Conservation (phyloP, 2,888 invertebrate species). For the Lycaena phlaeas region DNA sequence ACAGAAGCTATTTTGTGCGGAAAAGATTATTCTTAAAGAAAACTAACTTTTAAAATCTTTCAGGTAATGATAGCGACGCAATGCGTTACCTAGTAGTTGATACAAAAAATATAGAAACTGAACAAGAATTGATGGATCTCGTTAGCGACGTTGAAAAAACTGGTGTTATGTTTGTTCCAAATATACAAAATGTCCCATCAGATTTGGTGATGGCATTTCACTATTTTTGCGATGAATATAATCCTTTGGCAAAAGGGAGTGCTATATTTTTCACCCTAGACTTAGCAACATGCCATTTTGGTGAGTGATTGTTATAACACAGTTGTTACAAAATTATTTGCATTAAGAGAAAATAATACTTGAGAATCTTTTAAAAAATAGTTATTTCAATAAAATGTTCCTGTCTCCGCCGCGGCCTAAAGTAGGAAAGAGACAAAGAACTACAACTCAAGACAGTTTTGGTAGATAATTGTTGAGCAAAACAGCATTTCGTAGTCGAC, state of each 20-base stretch:
- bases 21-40: no score
- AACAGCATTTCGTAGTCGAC: no score
- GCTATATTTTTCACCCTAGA: constrained; percentile 63
- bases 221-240: constrained; percentile 64
- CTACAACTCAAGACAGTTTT: no score
- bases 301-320: constrained; percentile 26
- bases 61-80: constrained; percentile 42
- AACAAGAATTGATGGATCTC: constrained; percentile 42
- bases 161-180: constrained; percentile 53
- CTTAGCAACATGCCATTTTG: constrained; percentile 39
- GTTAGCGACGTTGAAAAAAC: constrained; percentile 35
- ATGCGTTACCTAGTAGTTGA: constrained; percentile 38
- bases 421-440: no score
- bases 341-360: no score
- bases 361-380: no score
- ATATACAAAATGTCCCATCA: constrained; percentile 47
- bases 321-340: no score
- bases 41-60: no score
- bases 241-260: constrained; percentile 51
- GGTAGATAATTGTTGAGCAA: no score
- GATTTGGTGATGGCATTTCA: constrained; percentile 62
- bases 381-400: no score
- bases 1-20: no score
- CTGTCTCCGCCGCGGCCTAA: no score
- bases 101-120: constrained; percentile 35